A percentile compares a stretch with the other conserved stretches of the same genome.
Evolutionary conservation across 2,888 invertebrate genomes (phyloP).

Genomic region (Andrena marginata): DNA sequence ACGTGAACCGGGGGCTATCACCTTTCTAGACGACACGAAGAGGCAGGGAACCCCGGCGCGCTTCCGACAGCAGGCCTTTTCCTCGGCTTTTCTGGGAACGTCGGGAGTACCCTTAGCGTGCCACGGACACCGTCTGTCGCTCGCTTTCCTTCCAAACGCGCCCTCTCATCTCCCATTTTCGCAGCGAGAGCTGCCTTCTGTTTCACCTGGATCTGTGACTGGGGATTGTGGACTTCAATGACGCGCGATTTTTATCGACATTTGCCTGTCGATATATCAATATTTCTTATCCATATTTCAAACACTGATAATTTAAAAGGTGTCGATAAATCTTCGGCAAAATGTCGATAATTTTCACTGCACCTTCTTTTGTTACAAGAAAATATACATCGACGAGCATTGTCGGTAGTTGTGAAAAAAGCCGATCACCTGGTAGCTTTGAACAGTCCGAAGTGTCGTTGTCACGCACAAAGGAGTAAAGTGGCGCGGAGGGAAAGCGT

Average conservation of each 20-base stretch:
- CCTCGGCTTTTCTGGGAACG: constrained; percentile 51
- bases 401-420: too few species aligned
- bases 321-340: too few species aligned
- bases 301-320: too few species aligned
- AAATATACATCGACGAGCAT: too few species aligned
- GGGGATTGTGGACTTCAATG: not conserved
- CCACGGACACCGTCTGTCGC: constrained; percentile 46
- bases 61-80: constrained; percentile 32
- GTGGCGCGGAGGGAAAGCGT: constrained; percentile 1
- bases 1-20: constrained; percentile 63
- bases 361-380: too few species aligned
- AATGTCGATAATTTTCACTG: too few species aligned
- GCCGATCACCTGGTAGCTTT: not conserved
- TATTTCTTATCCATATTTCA: not conserved
- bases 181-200: too few species aligned
- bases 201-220: not conserved
- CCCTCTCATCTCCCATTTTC: constrained; percentile 12
- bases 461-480: not conserved
- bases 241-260: not conserved
- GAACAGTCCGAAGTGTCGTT: not conserved
- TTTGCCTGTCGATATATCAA: too few species aligned
- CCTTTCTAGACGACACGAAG: constrained; percentile 50
- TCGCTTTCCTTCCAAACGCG: not conserved
- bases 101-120: not conserved
- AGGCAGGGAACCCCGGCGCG: constrained; percentile 1